Conservation (phyloP, 2,888 invertebrate species). For the Saturnia japonica region DNA sequence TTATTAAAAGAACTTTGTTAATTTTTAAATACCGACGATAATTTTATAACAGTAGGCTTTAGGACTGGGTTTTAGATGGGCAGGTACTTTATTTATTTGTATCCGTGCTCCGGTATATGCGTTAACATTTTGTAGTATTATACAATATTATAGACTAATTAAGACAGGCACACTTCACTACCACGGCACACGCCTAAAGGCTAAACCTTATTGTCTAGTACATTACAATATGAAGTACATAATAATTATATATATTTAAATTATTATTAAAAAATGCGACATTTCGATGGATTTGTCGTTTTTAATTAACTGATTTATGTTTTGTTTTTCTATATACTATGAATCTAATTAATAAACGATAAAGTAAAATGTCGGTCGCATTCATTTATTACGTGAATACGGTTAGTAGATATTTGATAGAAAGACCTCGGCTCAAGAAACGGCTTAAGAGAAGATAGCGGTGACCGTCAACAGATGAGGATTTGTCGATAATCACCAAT, state of each 20-base stretch:
- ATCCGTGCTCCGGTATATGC: neutral
- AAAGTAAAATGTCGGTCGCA: neutral
- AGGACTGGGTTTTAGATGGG: too few relatives aligned
- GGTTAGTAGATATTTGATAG: too few relatives aligned
- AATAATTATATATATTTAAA: neutral
- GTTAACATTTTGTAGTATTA: neutral
- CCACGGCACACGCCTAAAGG: constrained; percentile 64
- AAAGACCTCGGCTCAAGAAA: too few relatives aligned
- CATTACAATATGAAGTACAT: neutral
- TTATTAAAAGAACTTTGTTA: neutral
- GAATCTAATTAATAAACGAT: neutral
- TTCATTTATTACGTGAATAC: neutral
- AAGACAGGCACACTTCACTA: constrained; percentile 69
- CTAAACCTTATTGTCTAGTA: constrained; percentile 42
- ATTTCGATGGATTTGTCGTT: neutral
- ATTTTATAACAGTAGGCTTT: neutral
- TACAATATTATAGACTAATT: constrained; percentile 25
- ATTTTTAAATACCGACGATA: neutral
- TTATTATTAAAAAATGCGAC: neutral
- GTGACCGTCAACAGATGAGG: neutral
- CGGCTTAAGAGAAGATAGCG: too few relatives aligned
- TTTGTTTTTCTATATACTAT: neutral
- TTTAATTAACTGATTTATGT: neutral
- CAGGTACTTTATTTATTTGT: neutral
- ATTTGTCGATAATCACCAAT: neutral